Evolutionary conservation across 2,113 vertebrate genomes (phyloP), one percentile per base, ranked within the genome.

Genomic region (Tychaedon coryphoeus): DNA sequence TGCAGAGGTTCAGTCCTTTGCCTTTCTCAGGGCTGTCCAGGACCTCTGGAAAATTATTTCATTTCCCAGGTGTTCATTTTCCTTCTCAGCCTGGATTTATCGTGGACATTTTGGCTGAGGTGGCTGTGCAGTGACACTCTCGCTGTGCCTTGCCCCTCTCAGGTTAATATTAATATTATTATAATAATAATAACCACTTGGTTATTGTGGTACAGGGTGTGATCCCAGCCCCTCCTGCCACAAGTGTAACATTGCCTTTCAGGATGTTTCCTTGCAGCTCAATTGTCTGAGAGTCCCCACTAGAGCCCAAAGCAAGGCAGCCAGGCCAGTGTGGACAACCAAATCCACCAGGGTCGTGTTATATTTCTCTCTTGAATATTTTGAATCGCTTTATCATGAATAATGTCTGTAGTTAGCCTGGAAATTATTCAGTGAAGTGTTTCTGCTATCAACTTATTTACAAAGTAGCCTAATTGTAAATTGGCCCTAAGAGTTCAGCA

Each of bases 351-450:
- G 51, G n/a, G 24, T 58, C 19, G 5, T 38, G 24, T 83, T 45
- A 8, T 76, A 36, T 87, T 89, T 93, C 61, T 67, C 17, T 42
- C 61, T 33, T 78, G 62, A 85, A 38, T 64, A 38, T 81, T 94
- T 57, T 75, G 53, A 73, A 58, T 70, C 8, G 2, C 14, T 78
- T 92, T 69, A 31, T 89, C 8, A 10, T 75, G 25, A 81, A 45
- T 62, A 90, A 40, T 78, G 74, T 47, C 61, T 91, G 34, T 42
- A 78, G 26, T 7, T 18, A 92, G 36, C 86, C 45, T 87, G 65
- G 34, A 78, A 53, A 38, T 67, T 43, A 69, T 48, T n/a, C 50
- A 50, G 1, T 15, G 3, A 56, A 62, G 6, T 56, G 29, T 64
- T 87, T 69, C 70, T 69, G 40, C 42, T 79, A 25, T 71, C 31